Percentiles rank a stretch among this genome's conserved stretches.
Conservation (phyloP, 2,113 vertebrate genomes). For the Eptesicus fuscus region DNA sequence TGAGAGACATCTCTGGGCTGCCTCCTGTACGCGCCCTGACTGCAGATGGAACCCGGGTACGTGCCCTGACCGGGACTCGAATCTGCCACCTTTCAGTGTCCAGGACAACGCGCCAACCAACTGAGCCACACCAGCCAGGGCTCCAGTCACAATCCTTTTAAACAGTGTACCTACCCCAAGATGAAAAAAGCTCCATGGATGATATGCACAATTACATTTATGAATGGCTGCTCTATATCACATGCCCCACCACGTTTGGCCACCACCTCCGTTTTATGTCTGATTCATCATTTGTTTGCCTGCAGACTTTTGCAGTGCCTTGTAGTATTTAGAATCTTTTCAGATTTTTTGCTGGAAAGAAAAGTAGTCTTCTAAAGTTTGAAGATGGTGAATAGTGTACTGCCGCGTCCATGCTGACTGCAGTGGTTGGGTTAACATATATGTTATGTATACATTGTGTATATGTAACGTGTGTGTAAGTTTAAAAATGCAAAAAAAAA, state of each 20-base stretch:
- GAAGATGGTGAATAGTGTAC: constrained; percentile 70
- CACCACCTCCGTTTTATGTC: constrained; percentile 47
- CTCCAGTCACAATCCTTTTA: constrained; percentile 27
- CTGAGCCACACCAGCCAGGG: background rate
- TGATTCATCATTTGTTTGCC: constrained; percentile 74
- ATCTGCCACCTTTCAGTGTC: background rate
- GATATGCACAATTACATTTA: constrained; percentile 36
- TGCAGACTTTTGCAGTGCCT: constrained; percentile 83
- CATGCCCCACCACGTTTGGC: constrained; percentile 43
- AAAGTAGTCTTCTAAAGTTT: constrained; percentile 73
- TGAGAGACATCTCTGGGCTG: background rate
- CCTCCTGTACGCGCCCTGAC: background rate
- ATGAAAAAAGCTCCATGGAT: constrained; percentile 28
- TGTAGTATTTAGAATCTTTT: constrained; percentile 77
- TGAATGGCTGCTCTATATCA: constrained; percentile 55
- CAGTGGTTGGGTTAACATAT: constrained; percentile 62
- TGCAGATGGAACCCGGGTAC: background rate
- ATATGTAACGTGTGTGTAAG: constrained; percentile 54
- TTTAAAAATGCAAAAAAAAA: constrained; percentile 59
- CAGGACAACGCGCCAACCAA: background rate
- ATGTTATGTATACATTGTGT: constrained; percentile 67
- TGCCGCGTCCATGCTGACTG: constrained; percentile 60
- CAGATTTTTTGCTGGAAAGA: constrained; percentile 79
- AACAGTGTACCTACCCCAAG: constrained; percentile 43
- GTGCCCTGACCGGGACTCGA: background rate